These are phyloP conservation scores for Paedocypris micromegethes DNA, from an alignment of 2,797 vertebrate genomes.

Conservation along the genomic window DNA sequence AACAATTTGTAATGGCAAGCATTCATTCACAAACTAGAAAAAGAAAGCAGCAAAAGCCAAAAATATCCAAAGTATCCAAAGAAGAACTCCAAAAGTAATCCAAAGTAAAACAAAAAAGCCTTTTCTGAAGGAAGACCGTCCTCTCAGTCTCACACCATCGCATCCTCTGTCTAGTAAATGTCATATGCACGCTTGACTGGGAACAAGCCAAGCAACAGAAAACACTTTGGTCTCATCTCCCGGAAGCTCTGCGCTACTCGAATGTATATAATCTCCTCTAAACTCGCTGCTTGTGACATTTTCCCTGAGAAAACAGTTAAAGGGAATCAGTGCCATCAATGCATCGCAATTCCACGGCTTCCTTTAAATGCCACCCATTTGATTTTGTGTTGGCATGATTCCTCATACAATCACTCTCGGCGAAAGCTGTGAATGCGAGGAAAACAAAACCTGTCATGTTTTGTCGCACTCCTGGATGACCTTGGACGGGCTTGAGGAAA, in stretches of 20 bases:
- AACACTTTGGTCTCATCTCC: constrained; percentile 44
- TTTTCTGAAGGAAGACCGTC: background rate
- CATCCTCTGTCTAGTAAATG: constrained; percentile 60
- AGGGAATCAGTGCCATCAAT: constrained; percentile 7
- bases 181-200: constrained; percentile 63
- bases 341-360: constrained; percentile 29
- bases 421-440: constrained; percentile 18
- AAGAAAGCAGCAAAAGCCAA: no score
- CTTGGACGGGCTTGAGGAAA: background rate
- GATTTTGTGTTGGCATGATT: constrained; percentile 1
- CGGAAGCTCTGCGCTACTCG: constrained; percentile 36
- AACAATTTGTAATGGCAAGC: no score
- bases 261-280: constrained; percentile 30
- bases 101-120: constrained; percentile 4
- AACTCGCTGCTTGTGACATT: constrained; percentile 44
- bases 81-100: background rate
- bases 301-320: constrained; percentile 26
- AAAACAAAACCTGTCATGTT: background rate
- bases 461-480: background rate
- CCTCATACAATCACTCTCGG: constrained; percentile 5
- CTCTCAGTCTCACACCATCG: background rate
- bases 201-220: constrained; percentile 57
- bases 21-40: no score
- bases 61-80: no score
- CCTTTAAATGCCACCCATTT: constrained; percentile 45